These are phyloP conservation scores for Lydus trimaculatus DNA, from an alignment of 2,888 invertebrate genomes.

Conservation along the genomic window DNA sequence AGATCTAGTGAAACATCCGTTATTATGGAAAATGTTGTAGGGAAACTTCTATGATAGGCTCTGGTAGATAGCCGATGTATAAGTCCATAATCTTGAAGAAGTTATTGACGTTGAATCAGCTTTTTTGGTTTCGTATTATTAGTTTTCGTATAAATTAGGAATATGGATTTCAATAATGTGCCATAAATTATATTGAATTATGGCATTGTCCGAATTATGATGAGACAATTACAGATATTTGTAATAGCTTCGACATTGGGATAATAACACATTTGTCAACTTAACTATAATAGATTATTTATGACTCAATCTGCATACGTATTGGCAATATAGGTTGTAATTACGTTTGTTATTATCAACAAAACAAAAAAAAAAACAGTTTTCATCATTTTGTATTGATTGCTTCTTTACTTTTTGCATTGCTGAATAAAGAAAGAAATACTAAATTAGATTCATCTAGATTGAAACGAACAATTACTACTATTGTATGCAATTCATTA, in stretches of 20 bases:
- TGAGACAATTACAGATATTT: slow-evolving; percentile 40
- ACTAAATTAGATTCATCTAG: not conserved
- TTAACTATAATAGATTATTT: not conserved
- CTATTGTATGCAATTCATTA: not conserved
- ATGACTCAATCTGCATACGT: not conserved
- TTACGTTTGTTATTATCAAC: not conserved
- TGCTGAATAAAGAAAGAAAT: too few species aligned
- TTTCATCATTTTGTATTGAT: too few species aligned
- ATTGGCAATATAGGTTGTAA: not conserved
- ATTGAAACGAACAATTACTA: not conserved
- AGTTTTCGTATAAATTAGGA: not conserved
- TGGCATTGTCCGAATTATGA: slow-evolving; percentile 44
- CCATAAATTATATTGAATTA: slow-evolving; percentile 46
- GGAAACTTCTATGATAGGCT: too few species aligned
- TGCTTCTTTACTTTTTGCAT: too few species aligned
- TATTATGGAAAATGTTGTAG: too few species aligned
- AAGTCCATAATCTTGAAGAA: too few species aligned
- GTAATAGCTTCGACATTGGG: slow-evolving; percentile 27
- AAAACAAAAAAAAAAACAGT: not conserved
- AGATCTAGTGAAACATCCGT: too few species aligned
- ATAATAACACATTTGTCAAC: slow-evolving; percentile 8
- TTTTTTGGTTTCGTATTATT: too few species aligned
- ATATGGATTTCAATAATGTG: not conserved
- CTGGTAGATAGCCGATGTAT: too few species aligned
- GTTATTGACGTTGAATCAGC: too few species aligned